Evolutionary conservation across 2,113 vertebrate species (phyloP).

Genomic region (Bubo scandiacus): DNA sequence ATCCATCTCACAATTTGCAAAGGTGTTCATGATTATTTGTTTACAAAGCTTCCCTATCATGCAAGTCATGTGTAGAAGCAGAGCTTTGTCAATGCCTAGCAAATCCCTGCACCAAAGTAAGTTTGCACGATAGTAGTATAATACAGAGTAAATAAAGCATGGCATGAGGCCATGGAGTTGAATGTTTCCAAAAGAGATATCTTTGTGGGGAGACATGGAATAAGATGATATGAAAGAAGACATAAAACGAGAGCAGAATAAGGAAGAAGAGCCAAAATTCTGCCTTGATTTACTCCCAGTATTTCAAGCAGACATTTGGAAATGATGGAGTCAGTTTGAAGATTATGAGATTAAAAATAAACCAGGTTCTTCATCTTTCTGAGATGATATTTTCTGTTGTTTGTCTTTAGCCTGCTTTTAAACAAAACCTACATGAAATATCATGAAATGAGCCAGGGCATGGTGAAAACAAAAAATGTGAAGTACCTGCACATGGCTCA

Average conservation of each 20-base stretch:
- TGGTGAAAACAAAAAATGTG: background rate
- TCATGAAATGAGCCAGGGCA: background rate
- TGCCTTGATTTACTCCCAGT: background rate
- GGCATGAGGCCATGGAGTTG: background rate
- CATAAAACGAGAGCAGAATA: background rate
- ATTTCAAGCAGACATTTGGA: background rate
- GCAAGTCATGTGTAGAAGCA: background rate
- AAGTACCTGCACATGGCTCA: background rate
- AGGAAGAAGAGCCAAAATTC: background rate
- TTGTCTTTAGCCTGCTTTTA: background rate
- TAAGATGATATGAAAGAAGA: background rate
- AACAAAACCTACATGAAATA: background rate
- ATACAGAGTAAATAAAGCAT: constrained; percentile 8
- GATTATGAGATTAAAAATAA: constrained; percentile 11
- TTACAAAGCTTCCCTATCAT: background rate
- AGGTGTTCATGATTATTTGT: background rate
- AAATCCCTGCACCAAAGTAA: background rate
- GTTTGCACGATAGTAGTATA: background rate
- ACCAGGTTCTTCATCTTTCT: background rate
- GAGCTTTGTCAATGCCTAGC: background rate
- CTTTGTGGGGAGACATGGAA: background rate
- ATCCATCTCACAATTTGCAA: background rate
- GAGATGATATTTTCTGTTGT: background rate
- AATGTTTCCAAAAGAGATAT: background rate
- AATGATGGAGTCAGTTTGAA: background rate